Evolutionary conservation across 1,140 invertebrate species (phyloP).

Genomic region (Metopolophium dirhodum): DNA sequence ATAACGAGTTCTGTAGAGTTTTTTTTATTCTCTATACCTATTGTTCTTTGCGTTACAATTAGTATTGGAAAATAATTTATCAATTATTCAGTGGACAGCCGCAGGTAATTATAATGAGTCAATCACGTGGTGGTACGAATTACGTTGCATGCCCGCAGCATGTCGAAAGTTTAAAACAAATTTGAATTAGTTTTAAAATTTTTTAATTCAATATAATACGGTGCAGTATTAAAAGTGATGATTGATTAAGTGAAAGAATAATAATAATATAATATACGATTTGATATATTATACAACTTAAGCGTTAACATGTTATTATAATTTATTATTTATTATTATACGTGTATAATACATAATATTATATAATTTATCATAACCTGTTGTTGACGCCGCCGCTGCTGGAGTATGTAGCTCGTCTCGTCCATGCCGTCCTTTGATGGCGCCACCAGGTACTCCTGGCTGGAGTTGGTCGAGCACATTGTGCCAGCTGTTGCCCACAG

Average conservation of each 20-base stretch:
- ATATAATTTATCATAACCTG: background rate
- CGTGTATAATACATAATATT: no score
- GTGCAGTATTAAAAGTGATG: no score
- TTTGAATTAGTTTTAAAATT: background rate
- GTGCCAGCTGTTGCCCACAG: conserved; percentile 53
- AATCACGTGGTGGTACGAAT: background rate
- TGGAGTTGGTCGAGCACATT: conserved; percentile 53
- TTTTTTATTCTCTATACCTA: background rate
- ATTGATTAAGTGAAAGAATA: no score
- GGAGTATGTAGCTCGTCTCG: conserved; percentile 51
- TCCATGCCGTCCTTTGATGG: conserved; percentile 40
- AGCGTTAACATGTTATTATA: no score
- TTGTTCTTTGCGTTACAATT: background rate
- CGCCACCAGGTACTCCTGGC: conserved; percentile 44
- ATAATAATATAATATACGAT: no score
- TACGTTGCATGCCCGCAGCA: background rate
- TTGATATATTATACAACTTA: background rate
- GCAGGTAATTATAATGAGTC: background rate
- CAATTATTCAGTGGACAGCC: background rate
- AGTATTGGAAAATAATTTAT: background rate
- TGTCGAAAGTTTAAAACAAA: background rate
- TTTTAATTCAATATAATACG: no score
- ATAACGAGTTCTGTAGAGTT: background rate
- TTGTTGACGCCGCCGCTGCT: background rate
- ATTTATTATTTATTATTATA: no score